These are phyloP conservation scores for Numenius phaeopus DNA, from an alignment of 2,797 vertebrate species.

Conservation along the genomic window DNA sequence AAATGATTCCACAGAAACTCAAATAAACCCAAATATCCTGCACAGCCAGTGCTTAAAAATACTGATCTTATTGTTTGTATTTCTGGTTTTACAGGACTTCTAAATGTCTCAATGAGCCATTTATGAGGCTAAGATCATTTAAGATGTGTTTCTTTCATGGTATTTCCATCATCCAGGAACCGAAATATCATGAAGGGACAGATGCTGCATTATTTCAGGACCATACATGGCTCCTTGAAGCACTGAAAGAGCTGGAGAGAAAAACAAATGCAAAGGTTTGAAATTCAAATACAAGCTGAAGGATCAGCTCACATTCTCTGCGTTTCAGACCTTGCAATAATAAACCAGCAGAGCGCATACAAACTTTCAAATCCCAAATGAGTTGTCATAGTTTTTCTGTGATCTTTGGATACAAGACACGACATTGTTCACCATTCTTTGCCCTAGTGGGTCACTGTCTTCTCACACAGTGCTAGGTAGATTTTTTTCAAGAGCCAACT, in stretches of 20 bases:
- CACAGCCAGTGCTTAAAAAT: background rate
- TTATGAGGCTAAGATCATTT: constrained; percentile 22
- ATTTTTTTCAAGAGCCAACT: background rate
- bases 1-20: background rate
- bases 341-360: constrained; percentile 4
- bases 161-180: background rate
- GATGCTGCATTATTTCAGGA: constrained; percentile 2
- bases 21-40: constrained; percentile 10
- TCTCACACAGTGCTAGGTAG: background rate
- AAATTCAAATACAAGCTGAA: background rate
- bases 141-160: background rate
- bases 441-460: background rate
- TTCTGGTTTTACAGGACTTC: background rate
- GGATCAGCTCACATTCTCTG: background rate
- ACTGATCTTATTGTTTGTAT: background rate
- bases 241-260: background rate
- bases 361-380: constrained; percentile 11
- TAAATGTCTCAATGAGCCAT: constrained; percentile 2
- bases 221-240: background rate
- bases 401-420: background rate
- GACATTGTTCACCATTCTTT: background rate
- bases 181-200: background rate
- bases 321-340: constrained; percentile 15
- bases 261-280: background rate
- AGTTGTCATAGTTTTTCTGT: background rate